Evolutionary conservation across 1,140 invertebrate species (phyloP), one percentile per base, ranked within the genome.

Genomic region (Atta texana): DNA sequence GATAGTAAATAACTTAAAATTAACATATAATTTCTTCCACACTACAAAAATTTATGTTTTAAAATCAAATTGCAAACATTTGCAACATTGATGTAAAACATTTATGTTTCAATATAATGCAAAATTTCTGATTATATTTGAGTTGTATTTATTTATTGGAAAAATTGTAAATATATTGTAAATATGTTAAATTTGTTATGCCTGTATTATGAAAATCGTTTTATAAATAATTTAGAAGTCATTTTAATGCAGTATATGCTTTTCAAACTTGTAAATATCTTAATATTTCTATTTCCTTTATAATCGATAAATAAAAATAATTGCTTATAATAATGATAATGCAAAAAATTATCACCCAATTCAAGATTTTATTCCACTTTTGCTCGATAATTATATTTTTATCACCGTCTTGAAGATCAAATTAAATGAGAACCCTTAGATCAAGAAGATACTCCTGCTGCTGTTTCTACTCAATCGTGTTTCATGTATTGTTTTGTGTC

Each of bases 401-500:
- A 66, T 72, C 66, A 39, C 21, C 66, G 21, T 76, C 39, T 39
- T 61, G 55, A 31, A 75, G 21, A 61, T 76, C 55, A 3, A 85
- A 44, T 12, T 64, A 85, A 85, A 12, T 64, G 64, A 24, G 6
- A 71, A 44, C 18, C 53, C 74, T 39, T 72, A 71, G 24, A 57
- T 44, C 75, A 69, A 63, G 31, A 90, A 76, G 66, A 76, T 81
- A 76, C 39, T 63, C 87, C 82, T 57, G 12, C 49, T 88, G 74
- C 87, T 64, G 84, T 91, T 91, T 88, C 77, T 84, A 92, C 85
- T 87, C 87, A 92, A 92, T 72, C 91, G 76, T 94, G 87, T 92
- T 92, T 94, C 87, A 90, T 92, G 89, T 93, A 88, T 92, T 94
- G 85, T 93, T 94, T 93, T 92, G 90, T 91, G 86, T 91, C 91